Evolutionary conservation across 2,888 invertebrate genomes (phyloP).

Genomic region (Chaitophorus viminalis): DNA sequence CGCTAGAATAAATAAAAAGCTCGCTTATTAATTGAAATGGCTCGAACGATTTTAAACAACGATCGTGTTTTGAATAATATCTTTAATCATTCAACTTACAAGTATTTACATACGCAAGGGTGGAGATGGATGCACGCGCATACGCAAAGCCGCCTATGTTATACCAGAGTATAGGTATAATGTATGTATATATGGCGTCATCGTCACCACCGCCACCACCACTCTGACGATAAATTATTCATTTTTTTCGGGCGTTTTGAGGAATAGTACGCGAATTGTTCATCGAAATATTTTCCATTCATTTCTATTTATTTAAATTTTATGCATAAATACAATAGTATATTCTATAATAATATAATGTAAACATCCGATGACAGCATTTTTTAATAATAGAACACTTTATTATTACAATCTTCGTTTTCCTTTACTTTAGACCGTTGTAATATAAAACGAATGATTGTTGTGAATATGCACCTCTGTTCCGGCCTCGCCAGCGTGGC

Average conservation of each 20-base stretch:
- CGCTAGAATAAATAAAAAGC: not conserved
- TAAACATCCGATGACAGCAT: not conserved
- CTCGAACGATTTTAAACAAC: not conserved
- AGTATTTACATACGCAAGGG: too few relatives aligned
- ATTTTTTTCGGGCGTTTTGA: conserved; percentile 34
- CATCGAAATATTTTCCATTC: not conserved
- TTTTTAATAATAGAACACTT: conserved; percentile 10
- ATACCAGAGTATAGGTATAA: too few relatives aligned
- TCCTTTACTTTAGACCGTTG: not conserved
- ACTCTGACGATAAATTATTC: conserved; percentile 27
- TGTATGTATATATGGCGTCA: too few relatives aligned
- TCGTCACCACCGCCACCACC: not conserved
- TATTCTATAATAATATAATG: not conserved
- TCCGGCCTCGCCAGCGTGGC: not conserved
- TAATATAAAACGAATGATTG: not conserved
- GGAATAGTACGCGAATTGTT: not conserved
- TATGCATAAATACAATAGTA: too few relatives aligned
- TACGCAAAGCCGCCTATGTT: too few relatives aligned
- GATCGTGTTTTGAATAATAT: too few relatives aligned
- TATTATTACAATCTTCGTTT: not conserved
- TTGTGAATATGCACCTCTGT: not conserved
- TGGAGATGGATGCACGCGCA: too few relatives aligned
- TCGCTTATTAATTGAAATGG: not conserved
- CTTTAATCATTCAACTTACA: too few relatives aligned
- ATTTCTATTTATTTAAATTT: not conserved